Evolutionary conservation across 2,113 vertebrate species (phyloP), one percentile per base, ranked within the genome.

Genomic region (Semicossyphus pulcher): DNA sequence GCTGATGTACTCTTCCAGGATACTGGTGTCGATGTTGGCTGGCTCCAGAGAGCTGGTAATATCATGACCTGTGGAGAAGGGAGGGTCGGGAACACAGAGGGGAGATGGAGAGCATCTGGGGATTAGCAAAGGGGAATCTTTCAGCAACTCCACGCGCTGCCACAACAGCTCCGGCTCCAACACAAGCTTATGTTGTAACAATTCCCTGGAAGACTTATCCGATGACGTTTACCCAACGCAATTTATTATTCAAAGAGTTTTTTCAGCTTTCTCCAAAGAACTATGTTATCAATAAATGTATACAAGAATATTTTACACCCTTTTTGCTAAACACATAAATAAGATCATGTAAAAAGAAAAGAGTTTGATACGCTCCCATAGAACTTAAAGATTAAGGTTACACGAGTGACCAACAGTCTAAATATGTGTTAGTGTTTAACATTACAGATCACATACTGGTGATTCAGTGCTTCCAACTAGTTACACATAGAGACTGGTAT

Each of bases 1-100:
- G 95, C 96, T 97, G 92, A 99, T 98, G 91, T 99, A 99, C 87
- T 99, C 98, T 90, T 99, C 98, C 95, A 99, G 94, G 89, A 99
- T 99, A 94, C 98, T 99, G 49, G 98, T 99, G 94, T 99, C 98
- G 1, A 99, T 97, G 94, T 98, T 99, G 54, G 95, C 94, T 65
- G 98, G 95, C 82, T 99, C 98, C 94, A 99, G 95, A 90, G 97
- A 96, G 67, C 96, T 97, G 86, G 95, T 98, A 93, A 99, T 98
- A 95, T 99, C 98, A 72, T 99, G 97, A 92, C 98, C 98, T 99
- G 91, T 54, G 61, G 29, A 34, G 59, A 42, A 84, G 66, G 81
- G 72, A 85, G 58, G 82, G 78, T 71, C 4, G 74, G 84, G 83
- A 84, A 81, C 65, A 82, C 41, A 37, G 75, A 81, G 70, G 12